phyloP scores from a whole-genome alignment of 2,797 vertebrate genomes.

The Phyllotis vaccarum region DNA sequence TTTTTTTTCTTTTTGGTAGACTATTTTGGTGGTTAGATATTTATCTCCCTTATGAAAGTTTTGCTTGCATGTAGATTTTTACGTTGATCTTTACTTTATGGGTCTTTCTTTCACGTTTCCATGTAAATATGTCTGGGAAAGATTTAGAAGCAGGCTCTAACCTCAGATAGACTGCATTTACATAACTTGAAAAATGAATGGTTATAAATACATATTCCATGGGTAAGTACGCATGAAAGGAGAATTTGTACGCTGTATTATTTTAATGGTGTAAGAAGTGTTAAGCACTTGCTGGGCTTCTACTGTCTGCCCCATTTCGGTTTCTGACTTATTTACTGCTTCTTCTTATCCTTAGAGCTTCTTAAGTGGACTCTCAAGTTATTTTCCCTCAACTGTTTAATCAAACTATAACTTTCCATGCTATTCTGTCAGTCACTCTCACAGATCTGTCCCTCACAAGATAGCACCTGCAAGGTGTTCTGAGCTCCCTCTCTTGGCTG shows the following conservation, averaged over 20 bases:
- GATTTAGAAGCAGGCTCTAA: constrained; percentile 67
- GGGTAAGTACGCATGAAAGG: not conserved
- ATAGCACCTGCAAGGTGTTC: not conserved
- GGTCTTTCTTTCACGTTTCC: constrained; percentile 66
- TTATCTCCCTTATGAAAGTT: constrained; percentile 71
- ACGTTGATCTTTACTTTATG: constrained; percentile 68
- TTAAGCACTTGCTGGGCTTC: not conserved
- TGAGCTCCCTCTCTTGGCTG: not conserved
- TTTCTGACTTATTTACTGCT: not conserved
- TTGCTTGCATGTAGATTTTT: constrained; percentile 78
- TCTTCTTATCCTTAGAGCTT: not conserved
- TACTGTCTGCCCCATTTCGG: not conserved
- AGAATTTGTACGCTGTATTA: not conserved
- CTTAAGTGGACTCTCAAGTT: not conserved
- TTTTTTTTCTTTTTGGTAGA: constrained; percentile 55
- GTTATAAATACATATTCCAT: not conserved
- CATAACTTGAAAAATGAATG: constrained; percentile 21
- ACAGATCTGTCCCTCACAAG: not conserved
- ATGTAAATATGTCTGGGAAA: constrained; percentile 67
- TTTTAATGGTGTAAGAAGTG: constrained; percentile 4
- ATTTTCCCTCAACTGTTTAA: not conserved
- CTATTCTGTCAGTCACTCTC: not conserved
- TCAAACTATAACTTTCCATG: not conserved
- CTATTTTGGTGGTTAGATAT: constrained; percentile 75
- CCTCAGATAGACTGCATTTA: not conserved